Evolutionary conservation across 2,113 vertebrate genomes (phyloP).

Genomic region (Odocoileus hemionus): DNA sequence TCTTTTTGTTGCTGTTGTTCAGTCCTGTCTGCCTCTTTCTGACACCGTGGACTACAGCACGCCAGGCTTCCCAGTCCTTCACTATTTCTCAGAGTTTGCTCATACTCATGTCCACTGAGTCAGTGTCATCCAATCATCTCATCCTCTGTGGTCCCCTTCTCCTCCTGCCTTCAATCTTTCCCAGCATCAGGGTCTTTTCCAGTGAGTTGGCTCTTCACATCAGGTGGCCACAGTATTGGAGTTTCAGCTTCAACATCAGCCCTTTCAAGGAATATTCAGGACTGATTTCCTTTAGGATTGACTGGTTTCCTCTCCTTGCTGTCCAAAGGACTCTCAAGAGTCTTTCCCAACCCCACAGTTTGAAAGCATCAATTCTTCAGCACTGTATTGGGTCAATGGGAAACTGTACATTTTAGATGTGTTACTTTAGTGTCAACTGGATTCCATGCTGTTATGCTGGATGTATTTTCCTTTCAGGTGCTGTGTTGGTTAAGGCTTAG

Average conservation of each 20-base stretch:
- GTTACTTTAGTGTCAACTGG: not conserved
- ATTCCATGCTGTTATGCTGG: not conserved
- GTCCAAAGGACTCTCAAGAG: not conserved
- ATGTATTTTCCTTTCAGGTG: not conserved
- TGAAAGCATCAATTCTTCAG: not conserved
- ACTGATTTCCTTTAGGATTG: not conserved
- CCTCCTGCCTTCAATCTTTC: not conserved
- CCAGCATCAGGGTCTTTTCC: not conserved
- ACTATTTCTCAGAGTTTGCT: not conserved
- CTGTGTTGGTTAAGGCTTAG: slow-evolving; percentile 24
- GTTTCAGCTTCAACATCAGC: not conserved
- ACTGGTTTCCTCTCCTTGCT: not conserved
- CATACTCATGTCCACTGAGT: not conserved
- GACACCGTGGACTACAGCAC: not conserved
- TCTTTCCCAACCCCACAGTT: not conserved
- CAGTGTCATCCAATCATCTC: not conserved
- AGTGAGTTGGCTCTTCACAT: not conserved
- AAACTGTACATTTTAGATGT: not conserved
- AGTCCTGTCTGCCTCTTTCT: not conserved
- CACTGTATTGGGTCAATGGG: not conserved
- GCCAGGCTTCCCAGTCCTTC: not conserved
- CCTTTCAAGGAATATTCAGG: not conserved
- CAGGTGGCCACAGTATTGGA: not conserved
- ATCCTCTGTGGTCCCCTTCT: not conserved
- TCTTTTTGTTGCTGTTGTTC: not conserved